Conservation (phyloP, 2,888 invertebrate species). For the Pristionchus japonicus region DNA sequence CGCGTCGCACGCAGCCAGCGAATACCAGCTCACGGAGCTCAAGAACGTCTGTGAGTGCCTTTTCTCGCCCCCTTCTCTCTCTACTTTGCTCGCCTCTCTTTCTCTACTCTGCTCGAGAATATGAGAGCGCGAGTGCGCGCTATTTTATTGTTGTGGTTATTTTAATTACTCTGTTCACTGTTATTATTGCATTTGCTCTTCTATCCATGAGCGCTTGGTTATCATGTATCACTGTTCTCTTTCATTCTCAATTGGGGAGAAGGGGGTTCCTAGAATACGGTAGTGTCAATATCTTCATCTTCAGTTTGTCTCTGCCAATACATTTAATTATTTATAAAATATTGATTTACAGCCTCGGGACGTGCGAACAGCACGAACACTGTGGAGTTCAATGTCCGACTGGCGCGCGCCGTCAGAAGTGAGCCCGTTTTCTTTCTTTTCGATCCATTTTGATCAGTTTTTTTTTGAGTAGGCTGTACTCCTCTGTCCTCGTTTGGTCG, state of each 20-base stretch:
- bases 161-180: too few species aligned
- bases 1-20: background rate
- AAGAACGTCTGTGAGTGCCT: slow-evolving; percentile 43
- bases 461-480: too few species aligned
- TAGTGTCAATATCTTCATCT: too few species aligned
- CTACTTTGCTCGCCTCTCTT: background rate
- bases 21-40: slow-evolving; percentile 45
- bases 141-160: too few species aligned
- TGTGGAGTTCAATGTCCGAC: background rate
- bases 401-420: slow-evolving; percentile 23
- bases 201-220: too few species aligned
- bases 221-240: too few species aligned
- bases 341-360: background rate
- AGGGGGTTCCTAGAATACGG: too few species aligned
- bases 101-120: background rate
- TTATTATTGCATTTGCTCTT: too few species aligned
- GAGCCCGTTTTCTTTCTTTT: background rate
- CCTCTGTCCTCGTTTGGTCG: background rate
- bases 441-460: background rate
- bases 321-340: too few species aligned
- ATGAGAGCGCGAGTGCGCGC: too few species aligned
- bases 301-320: too few species aligned
- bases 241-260: too few species aligned
- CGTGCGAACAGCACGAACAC: background rate
- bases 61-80: background rate